Base-by-base conservation (phyloP, 1,140 invertebrate species). In the Spodoptera litura region DNA sequence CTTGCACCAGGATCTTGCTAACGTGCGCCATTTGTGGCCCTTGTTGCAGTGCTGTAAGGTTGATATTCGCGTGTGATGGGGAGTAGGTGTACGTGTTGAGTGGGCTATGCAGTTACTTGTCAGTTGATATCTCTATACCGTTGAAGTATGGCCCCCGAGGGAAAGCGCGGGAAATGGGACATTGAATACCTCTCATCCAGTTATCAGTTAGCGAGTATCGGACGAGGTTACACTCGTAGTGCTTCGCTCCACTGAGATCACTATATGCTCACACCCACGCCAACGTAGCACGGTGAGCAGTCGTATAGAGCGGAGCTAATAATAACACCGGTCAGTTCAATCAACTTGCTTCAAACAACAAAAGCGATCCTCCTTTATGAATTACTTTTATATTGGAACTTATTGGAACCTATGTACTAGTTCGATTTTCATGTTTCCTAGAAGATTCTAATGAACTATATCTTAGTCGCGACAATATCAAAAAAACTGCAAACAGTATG, bases 171-270 rank as follows among this genome's bases (percentile, higher is more conserved):
- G 62, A 78, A 78, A 78, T 81, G 76, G 71, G 71, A 78, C 80
- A 78, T 66, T 78, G 64, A 59, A 76, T 78, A 76, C 55, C 76
- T 61, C 62, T 78, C 76, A 71, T 62, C 75, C 10, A 75, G 79
- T 76, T 75, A 76, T 80, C 78, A 61, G 72, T 75, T 74, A 74
- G 53, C 56, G 53, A 72, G 70, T 25, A 72, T 44, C 53, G 20
- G 70, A 59, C 35, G 70, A 61, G 38, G 6, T 52, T 61, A 20
- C 25, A 8, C 15, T 56, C 12, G 13, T 51, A 52, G 11, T 0
- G 56, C 15, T 11, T 51, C 27, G 13, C 25, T 52, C 11, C 8
- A 64, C 0, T n/a, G 5, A 5, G 20, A 13, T 3, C n/a, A 27
- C 11, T 25, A 25, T 11, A 13, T 35, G 1, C 58, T 56, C 13